Evolutionary conservation across 2,888 invertebrate species (phyloP).

Genomic region (Oligia latruncula): DNA sequence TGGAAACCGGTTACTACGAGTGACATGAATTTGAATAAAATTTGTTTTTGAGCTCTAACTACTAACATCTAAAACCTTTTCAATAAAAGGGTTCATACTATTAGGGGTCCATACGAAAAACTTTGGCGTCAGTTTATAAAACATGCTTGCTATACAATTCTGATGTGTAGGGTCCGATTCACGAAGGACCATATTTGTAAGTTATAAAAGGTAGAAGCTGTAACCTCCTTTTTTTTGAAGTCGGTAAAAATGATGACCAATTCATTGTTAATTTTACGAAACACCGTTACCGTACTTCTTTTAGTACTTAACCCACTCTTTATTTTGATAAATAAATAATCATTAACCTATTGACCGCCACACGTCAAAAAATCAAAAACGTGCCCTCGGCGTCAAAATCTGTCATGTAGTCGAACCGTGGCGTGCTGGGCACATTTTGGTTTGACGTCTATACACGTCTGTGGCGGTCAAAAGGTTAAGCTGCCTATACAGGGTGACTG

Average conservation of each 20-base stretch:
- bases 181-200: conserved; percentile 24
- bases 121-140: conserved; percentile 25
- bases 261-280: not conserved
- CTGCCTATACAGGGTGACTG: no score
- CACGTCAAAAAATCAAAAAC: no score
- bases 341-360: no score
- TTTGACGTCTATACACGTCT: no score
- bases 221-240: no score
- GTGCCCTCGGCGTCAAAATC: no score
- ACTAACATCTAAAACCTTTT: conserved; percentile 6
- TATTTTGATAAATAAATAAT: not conserved
- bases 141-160: conserved; percentile 28
- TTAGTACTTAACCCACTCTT: not conserved
- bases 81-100: conserved; percentile 37
- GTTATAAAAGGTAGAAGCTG: not conserved
- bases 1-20: not conserved
- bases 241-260: conserved; percentile 9
- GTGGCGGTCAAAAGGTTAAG: no score
- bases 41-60: conserved; percentile 4
- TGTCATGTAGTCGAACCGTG: no score
- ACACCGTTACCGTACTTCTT: not conserved
- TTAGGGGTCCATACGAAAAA: conserved; percentile 19
- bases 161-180: conserved; percentile 26
- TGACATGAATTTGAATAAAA: conserved; percentile 6
- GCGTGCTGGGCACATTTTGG: no score